Base-by-base conservation (phyloP, 2,888 invertebrate species). In the Volucella zonaria region DNA sequence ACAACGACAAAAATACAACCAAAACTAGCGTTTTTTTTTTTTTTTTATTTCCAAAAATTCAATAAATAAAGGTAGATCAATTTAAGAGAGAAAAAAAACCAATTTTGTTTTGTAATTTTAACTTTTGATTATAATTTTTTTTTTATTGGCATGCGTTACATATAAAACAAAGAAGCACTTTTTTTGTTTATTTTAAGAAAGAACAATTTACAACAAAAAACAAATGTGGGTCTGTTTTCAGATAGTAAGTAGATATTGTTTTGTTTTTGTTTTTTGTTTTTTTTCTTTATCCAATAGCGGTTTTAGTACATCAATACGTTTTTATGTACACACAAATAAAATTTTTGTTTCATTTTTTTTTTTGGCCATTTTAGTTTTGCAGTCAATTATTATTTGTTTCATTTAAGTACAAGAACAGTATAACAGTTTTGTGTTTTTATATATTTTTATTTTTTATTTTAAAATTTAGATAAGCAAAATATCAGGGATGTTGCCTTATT, bases 61-160 rank as follows among this genome's bases (percentile, higher is more conserved):
- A 38, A n/a, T 12, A 52, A 70, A 66, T 45, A 45, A 3, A 42
- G 58, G 54, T 1, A 58, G 11, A 18, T 56, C 40, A 64, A 56
- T 58, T 47, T 8, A 6, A 31, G 31, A n/a, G 12, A 59, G 18
- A 52, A 43, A 81, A 76, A 70, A 67, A 56, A 66, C 54, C 8
- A 79, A 71, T 70, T 76, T 82, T 71, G 42, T 67, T 80, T 45
- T 56, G 18, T 56, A 68, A 58, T 38, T 68, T 67, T 73, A 52
- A 8, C 23, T 64, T 58, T 76, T 70, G 59, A 62, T 83, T 76
- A 58, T 61, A 45, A 64, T 54, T 64, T 47, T 77, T 56, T 64
- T 47, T 80, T 74, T 83, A 83, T 83, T 80, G 75, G 75, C 80
- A 85, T 85, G 80, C 85, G 68, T 49, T 64, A 71, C 73, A 85